These are phyloP conservation scores for Dendrophyllia cribrosa DNA, from an alignment of 64 coral and sea anemone species.

Conservation along the genomic window DNA sequence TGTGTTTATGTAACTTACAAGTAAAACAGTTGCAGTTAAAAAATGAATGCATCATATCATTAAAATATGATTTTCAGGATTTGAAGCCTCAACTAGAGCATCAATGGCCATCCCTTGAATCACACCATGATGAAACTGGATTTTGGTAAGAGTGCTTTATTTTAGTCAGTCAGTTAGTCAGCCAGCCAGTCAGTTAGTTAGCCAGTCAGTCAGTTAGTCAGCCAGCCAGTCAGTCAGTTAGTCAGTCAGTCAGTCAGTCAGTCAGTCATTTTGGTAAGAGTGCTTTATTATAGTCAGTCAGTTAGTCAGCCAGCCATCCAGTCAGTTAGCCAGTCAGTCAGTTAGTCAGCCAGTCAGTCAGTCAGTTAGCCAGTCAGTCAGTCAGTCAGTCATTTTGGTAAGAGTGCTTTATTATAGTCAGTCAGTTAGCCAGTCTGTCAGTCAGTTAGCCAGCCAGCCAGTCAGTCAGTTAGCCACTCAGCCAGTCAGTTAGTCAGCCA, in stretches of 20 bases:
- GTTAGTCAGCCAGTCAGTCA: not conserved
- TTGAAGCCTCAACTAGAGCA: conserved; percentile 11
- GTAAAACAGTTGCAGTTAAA: too few relatives aligned
- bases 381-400: conserved; percentile 22
- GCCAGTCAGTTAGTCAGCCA: too few relatives aligned
- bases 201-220: not conserved
- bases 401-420: not conserved
- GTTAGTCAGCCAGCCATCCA: not conserved
- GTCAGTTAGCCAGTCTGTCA: not conserved
- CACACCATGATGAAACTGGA: not conserved
- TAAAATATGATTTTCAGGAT: conserved; percentile 43
- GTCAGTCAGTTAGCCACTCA: too few relatives aligned
- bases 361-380: not conserved
- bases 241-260: not conserved
- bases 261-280: conserved; percentile 27
- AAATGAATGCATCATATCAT: not conserved
- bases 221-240: not conserved
- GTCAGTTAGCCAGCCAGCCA: too few relatives aligned
- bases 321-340: not conserved
- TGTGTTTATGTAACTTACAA: too few relatives aligned
- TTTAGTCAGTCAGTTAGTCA: not conserved
- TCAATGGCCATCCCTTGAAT: conserved; percentile 45
- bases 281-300: not conserved
- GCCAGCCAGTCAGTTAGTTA: not conserved
- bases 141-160: conserved; percentile 37